Evolutionary conservation across 2,888 invertebrate species (phyloP).

Genomic region (Onchidella celtica): DNA sequence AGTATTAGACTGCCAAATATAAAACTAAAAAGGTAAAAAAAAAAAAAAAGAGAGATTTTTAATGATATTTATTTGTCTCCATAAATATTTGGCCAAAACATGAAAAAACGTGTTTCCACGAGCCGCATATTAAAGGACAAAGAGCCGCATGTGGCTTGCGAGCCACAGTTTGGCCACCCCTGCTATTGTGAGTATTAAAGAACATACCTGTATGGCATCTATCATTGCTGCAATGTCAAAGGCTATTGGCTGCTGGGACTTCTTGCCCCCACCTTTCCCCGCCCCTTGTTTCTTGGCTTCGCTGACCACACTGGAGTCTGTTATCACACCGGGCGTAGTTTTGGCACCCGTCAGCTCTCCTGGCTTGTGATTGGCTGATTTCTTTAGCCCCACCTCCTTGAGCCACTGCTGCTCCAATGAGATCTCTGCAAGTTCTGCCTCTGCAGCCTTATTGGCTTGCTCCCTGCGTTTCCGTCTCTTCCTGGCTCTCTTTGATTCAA

Average conservation of each 20-base stretch:
- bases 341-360: slow-evolving; percentile 13
- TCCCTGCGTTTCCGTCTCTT: slow-evolving; percentile 76
- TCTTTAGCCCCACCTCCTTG: slow-evolving; percentile 71
- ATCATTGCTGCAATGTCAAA: slow-evolving; percentile 77
- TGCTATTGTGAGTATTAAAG: no score
- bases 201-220: slow-evolving; percentile 74
- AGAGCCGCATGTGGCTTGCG: no score
- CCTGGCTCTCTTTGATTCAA: slow-evolving; percentile 61
- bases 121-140: no score
- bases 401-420: slow-evolving; percentile 78
- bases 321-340: slow-evolving; percentile 50
- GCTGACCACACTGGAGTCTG: slow-evolving; percentile 47
- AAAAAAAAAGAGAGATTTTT: no score
- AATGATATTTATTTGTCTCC: no score
- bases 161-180: no score
- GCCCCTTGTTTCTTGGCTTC: slow-evolving; percentile 46
- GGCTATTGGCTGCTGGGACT: slow-evolving; percentile 76
- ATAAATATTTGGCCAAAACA: no score
- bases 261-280: slow-evolving; percentile 60
- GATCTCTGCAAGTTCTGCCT: slow-evolving; percentile 79
- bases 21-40: no score
- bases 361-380: slow-evolving; percentile 55
- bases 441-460: slow-evolving; percentile 76
- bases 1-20: no score
- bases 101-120: no score